Conservation (phyloP, 2,113 vertebrate genomes). For the Platysteira castanea region DNA sequence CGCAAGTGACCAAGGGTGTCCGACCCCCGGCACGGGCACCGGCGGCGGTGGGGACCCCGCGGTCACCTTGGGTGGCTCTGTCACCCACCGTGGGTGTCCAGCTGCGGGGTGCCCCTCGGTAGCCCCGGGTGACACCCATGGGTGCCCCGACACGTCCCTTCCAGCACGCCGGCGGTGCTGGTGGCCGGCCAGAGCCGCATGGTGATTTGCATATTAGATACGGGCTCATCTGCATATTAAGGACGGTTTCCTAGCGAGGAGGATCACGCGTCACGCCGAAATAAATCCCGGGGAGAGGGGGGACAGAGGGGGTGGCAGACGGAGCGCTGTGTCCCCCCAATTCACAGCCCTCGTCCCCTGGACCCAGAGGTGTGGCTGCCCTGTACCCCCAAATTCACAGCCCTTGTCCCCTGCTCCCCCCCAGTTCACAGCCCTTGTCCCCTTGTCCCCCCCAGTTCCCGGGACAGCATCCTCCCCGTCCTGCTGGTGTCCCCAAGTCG, state of each 20-base stretch:
- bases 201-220: slow-evolving; percentile 58
- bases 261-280: neutral
- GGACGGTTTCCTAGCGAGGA: neutral
- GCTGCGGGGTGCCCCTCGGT: fast-evolving
- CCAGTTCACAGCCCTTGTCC: neutral
- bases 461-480: neutral
- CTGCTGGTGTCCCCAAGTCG: neutral
- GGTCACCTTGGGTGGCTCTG: neutral
- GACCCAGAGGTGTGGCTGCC: neutral
- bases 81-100: neutral
- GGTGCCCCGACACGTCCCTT: neutral
- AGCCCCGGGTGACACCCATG: neutral
- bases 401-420: neutral
- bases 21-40: fast-evolving
- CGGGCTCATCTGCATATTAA: slow-evolving; percentile 37
- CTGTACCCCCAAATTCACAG: neutral
- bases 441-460: neutral
- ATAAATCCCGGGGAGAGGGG: neutral
- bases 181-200: slow-evolving; percentile 29
- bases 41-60: neutral
- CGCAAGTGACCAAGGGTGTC: fast-evolving
- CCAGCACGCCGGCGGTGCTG: neutral
- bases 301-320: neutral
- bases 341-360: neutral
- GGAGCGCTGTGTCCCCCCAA: neutral